Evolutionary conservation across 2,113 vertebrate species (phyloP).

Genomic region (Gambusia holbrooki): DNA sequence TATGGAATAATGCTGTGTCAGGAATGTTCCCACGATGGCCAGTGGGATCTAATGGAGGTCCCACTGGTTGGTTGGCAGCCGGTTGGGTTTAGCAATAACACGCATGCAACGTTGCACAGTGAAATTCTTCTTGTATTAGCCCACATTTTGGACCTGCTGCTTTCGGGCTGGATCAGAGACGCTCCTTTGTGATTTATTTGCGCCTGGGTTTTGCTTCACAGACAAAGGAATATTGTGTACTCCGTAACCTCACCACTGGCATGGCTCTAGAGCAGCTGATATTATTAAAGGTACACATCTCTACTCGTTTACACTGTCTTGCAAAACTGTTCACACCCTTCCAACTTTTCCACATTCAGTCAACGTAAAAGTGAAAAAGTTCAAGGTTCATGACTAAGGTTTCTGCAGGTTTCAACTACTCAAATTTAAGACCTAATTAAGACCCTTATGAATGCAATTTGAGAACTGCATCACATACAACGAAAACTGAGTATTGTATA

Average conservation of each 20-base stretch:
- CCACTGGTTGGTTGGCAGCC: constrained; percentile 40
- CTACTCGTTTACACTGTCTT: constrained; percentile 2
- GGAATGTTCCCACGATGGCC: constrained; percentile 80
- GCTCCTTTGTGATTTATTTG: constrained; percentile 6
- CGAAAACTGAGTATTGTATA: too few species aligned
- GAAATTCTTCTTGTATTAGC: constrained; percentile 23
- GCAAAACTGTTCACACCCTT: too few species aligned
- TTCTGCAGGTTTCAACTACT: too few species aligned
- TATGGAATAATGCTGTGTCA: constrained; percentile 75
- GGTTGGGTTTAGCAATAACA: constrained; percentile 57
- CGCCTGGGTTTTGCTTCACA: neutral
- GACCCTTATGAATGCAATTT: too few species aligned
- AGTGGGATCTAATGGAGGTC: constrained; percentile 54
- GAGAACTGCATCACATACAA: too few species aligned
- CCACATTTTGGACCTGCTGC: constrained; percentile 21
- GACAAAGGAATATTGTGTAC: neutral
- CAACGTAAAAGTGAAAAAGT: too few species aligned
- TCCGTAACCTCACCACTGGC: constrained; percentile 14
- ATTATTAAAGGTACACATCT: constrained; percentile 29
- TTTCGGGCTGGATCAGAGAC: constrained; percentile 7
- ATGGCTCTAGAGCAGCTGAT: constrained; percentile 21
- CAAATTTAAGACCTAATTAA: too few species aligned
- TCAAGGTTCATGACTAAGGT: too few species aligned
- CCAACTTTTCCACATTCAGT: too few species aligned
- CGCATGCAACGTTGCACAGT: constrained; percentile 36